Conservation (phyloP, 1,140 invertebrate species). For the Pararge aegeria region DNA sequence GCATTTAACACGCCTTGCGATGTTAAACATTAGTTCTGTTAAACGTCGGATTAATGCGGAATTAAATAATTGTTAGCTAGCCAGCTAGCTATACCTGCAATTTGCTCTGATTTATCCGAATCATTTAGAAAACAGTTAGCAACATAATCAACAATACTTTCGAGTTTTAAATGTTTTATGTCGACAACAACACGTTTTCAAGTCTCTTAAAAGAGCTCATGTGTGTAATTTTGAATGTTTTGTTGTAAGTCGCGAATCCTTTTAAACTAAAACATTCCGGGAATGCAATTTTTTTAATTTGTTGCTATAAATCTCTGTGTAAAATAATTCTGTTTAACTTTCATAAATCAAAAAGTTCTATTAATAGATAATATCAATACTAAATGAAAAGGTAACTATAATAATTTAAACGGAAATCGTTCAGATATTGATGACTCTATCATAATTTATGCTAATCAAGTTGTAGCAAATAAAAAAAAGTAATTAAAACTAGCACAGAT, state of each 20-base stretch:
- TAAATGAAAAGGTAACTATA: background rate
- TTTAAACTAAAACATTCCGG: no score
- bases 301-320: no score
- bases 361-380: no score
- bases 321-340: no score
- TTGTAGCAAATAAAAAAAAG: conserved; percentile 8
- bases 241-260: no score
- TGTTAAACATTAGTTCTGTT: conserved; percentile 10
- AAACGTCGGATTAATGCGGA: conserved; percentile 2
- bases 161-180: no score
- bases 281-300: no score
- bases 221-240: no score
- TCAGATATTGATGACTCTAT: background rate
- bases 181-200: no score
- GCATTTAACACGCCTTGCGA: conserved; percentile 15
- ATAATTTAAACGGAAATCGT: background rate
- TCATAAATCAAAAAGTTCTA: no score
- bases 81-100: background rate
- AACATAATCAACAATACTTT: background rate
- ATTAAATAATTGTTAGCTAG: background rate
- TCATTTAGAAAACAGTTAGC: background rate
- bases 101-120: background rate
- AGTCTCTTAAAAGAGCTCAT: no score
- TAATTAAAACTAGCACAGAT: conserved; percentile 2
- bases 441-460: conserved; percentile 1